phyloP scores from a whole-genome alignment of 2,113 vertebrate species.

The Piaya cayana region DNA sequence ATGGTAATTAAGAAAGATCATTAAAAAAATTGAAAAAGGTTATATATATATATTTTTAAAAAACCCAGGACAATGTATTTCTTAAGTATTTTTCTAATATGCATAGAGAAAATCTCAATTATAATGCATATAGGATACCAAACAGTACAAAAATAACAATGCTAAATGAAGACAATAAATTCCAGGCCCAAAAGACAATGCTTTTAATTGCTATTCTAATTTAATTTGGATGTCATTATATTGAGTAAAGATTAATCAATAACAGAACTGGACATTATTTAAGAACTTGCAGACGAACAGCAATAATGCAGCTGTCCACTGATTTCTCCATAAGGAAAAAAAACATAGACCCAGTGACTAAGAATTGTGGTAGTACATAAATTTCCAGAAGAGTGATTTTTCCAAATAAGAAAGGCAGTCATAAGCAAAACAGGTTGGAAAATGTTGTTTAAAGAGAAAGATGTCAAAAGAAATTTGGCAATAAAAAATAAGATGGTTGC shows the following conservation, averaged over 20 bases:
- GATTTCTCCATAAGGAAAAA: not conserved
- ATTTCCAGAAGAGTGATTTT: not conserved
- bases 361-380: not conserved
- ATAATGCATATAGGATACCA: not conserved
- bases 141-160: not conserved
- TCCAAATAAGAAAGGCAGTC: not conserved
- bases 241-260: not conserved
- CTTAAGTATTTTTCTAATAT: not conserved
- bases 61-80: not conserved
- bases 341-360: not conserved
- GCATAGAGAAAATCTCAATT: not conserved
- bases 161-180: not conserved
- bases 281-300: not conserved
- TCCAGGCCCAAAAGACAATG: not conserved
- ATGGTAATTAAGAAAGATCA: not conserved
- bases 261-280: not conserved
- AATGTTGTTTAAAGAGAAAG: not conserved
- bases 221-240: not conserved
- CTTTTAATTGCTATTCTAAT: not conserved
- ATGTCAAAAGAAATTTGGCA: not conserved
- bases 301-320: not conserved
- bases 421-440: not conserved
- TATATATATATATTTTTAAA: not conserved
- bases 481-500: not conserved
- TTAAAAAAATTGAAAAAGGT: not conserved